Base-by-base conservation (phyloP, 2,797 vertebrate species). In the Spea hammondii region DNA sequence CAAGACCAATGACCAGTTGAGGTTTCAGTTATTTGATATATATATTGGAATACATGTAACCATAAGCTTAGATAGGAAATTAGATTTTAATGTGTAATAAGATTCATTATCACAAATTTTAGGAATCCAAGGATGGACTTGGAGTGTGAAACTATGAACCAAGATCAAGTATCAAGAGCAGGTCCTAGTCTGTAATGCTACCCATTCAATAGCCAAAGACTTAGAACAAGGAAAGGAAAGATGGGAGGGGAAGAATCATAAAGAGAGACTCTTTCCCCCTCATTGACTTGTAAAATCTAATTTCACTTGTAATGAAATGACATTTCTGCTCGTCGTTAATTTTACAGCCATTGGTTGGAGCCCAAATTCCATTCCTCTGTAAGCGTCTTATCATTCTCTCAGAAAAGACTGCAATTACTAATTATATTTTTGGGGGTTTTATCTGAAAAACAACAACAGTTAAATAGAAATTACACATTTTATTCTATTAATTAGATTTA, bases 271-370 rank as follows among this genome's bases (percentile, higher is more conserved):
- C 65, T 82, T 82, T 77, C 70, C 75, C 79, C 79, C 65, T 77
- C 74, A 77, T 82, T 77, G 75, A 77, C 75, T 82, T 82, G 74
- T 66, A 65, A 77, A 77, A 82, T 82, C 75, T 82, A 82, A 82
- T 82, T 82, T 77, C 75, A 77, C 75, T 82, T 82, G 74, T 82
- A 82, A 82, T 82, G 79, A 77, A 82, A 82, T 82, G 75, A 77
- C 79, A 82, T 82, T 77, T 82, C 55, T 82, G 79, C 70, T 82
- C 79, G 65, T 82, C 79, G 70, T 82, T 82, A 82, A 82, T 77
- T 82, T 82, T 82, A 82, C 75, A 72, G 75, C 75, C 68, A 82
- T 77, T 65, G 65, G 79, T 82, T n/a, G 55, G 75, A 64, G 79
- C 70, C 64, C 55, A 67, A 64, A 73, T 77, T 69, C 65, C 70